Evolutionary conservation across 2,113 vertebrate species (phyloP), one percentile per base, ranked within the genome.

Genomic region (Nannobrachium achirus): DNA sequence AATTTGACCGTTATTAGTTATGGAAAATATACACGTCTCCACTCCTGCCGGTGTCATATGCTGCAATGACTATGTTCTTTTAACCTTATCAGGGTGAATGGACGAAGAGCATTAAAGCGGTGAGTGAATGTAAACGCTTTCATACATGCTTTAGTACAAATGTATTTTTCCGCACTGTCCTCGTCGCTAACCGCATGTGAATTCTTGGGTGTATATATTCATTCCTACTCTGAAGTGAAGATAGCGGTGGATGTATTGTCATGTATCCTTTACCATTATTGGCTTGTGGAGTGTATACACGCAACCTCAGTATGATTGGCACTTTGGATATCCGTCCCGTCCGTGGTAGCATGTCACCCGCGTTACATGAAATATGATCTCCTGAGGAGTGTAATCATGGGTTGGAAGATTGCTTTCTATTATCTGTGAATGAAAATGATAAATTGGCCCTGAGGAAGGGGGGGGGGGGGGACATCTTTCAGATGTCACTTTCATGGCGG

Each of bases 401-500:
- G 72, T 77, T 75, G 78, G 80, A 71, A 91, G 75, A 88, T 89
- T 86, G 86, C 81, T 84, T 89, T 90, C 86, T 84, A 86, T 91
- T 88, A 88, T 86, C 70, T 62, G 39, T 63, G 73, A 85, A 72
- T 82, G 87, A 87, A 79, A 87, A 85, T 86, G 83, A 89, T 85
- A 63, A 89, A 88, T 88, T 79, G 76, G 71, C 78, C 62, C 60
- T 68, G 46, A 56, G 51, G 53, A 68, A 5, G 15, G 25, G 25
- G 25, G 25, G 25, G 15, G n/a, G 55, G 19, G 61, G 69, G 76
- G 72, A 57, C 33, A 80, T 81, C 61, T 82, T 82, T 89, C 83
- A 85, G 76, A 80, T 80, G 81, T 86, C 71, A 79, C 63, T 75
- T 86, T 78, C 71, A 80, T 83, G 46, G 59, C 58, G 39, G 72